Base-by-base conservation (phyloP, 2,888 invertebrate species). In the Odiellus spinosus region DNA sequence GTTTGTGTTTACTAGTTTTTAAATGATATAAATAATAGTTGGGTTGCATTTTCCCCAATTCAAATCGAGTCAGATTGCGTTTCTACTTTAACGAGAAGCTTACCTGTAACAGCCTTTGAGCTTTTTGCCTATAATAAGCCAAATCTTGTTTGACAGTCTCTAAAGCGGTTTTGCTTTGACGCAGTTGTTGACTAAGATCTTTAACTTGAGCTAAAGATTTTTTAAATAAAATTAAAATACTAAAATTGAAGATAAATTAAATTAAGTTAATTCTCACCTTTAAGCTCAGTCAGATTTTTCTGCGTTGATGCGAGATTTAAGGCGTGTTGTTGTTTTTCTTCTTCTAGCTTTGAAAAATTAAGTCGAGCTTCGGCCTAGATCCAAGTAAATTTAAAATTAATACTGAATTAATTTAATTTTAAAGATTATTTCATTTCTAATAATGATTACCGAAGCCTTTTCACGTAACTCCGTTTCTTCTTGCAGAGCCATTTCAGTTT, bases 61-160 rank as follows among this genome's bases (percentile, higher is more conserved):
- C n/a, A n/a, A n/a, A n/a, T n/a, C n/a, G n/a, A n/a, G n/a, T n/a
- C n/a, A n/a, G n/a, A n/a, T n/a, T n/a, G n/a, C n/a, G n/a, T n/a
- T n/a, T n/a, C n/a, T n/a, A n/a, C n/a, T n/a, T n/a, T n/a, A n/a
- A n/a, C n/a, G n/a, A n/a, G n/a, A n/a, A n/a, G n/a, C n/a, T n/a
- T n/a, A n/a, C n/a, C 36, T 52, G 52, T 6, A 52, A 44, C 36
- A 52, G 81, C 53, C 76, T 73, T 57, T 81, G 75, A 1, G 84
- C 84, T 59, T 84, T 78, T n/a, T 76, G 74, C 56, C 80, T 77
- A 64, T 85, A 84, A 46, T 80, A 78, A 46, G 77, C 74, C 58
- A 82, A 71, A 61, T 85, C 83, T 55, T 64, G 67, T 54, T 66
- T 66, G 17, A 67, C 62, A 18, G 63, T 58, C 17, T 69, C 67